Evolutionary conservation across 1,140 invertebrate species (phyloP), one percentile per base, ranked within the genome.

Genomic region (Penaeus chinensis): DNA sequence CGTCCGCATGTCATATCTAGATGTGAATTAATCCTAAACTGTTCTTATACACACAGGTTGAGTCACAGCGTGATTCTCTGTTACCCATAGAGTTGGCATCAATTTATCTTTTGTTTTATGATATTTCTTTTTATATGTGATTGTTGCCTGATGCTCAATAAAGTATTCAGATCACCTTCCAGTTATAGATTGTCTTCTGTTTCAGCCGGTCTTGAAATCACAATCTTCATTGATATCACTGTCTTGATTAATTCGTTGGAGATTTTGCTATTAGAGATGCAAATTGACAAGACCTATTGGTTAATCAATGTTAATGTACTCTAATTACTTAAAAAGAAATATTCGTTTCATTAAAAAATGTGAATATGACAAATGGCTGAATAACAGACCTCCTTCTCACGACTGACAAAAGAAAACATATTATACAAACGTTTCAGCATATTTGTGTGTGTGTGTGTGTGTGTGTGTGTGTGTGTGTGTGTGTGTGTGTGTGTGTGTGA

Each of bases 1-100:
- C 85, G 85, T 87, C 79, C 85, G 85, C 85, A 87, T 87, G 85
- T 18, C n/a, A 61, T 37, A 22, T 81, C 78, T 87, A 87, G 85
- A 87, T 87, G 85, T 87, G 85, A 76, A 74, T 37, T 61, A 76
- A 86, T 61, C 66, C 62, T 54, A 54, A 54, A 32, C 71, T 61
- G 54, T 74, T 65, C 11, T 65, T 37, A 22, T 18, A 54, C 32
- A 42, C 22, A 60, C 54, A 37, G 42, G 37, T 54, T 27, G 19
- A 24, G 65, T 60, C 71, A 22, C 69, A 24, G 27, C 54, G 19
- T 37, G 80, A 62, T 62, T 37, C 62, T 65, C 32, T 24, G 24
- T 22, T 42, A 24, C 42, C 27, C 42, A n/a, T 82, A 65, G 54
- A 27, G 42, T 54, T 54, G 54, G 54, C 1, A 19, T 32, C n/a